phyloP scores from a whole-genome alignment of 1,140 invertebrate genomes.

The Caerostris darwini region DNA sequence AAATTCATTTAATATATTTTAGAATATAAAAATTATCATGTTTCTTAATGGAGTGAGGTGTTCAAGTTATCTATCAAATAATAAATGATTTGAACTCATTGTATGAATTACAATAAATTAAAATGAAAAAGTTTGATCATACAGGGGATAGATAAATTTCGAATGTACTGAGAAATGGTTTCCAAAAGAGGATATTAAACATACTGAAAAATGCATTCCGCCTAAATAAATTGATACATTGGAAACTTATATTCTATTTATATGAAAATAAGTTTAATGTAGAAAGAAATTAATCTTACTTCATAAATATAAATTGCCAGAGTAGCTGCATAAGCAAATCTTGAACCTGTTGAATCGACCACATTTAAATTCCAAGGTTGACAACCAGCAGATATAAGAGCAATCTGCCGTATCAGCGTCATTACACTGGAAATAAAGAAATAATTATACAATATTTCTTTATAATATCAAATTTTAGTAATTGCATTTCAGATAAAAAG shows the following conservation, averaged over 20 bases:
- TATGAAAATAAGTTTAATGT: background rate
- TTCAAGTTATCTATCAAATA: too few species aligned
- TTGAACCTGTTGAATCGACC: slow-evolving; percentile 81
- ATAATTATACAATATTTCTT: background rate
- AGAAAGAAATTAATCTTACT: slow-evolving; percentile 79
- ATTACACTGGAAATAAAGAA: slow-evolving; percentile 60
- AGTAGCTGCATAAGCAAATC: slow-evolving; percentile 84
- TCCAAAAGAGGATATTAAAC: background rate
- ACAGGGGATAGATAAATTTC: too few species aligned
- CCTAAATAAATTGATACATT: background rate
- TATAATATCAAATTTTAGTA: background rate
- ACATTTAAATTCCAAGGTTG: slow-evolving; percentile 83
- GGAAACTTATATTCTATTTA: background rate
- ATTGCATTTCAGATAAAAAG: background rate
- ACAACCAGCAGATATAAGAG: slow-evolving; percentile 80
- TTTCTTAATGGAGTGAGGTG: too few species aligned
- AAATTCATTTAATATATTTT: too few species aligned
- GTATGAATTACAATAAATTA: too few species aligned
- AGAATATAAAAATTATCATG: too few species aligned
- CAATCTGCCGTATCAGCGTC: slow-evolving; percentile 79
- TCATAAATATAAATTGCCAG: slow-evolving; percentile 83
- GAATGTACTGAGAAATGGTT: too few species aligned
- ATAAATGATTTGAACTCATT: too few species aligned
- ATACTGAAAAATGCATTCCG: background rate
- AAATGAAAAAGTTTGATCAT: too few species aligned